Evolutionary conservation across 30 jellyfish, hydroid and myxozoan genomes (phyloP).

Genomic region (Cassiopea andromeda): DNA sequence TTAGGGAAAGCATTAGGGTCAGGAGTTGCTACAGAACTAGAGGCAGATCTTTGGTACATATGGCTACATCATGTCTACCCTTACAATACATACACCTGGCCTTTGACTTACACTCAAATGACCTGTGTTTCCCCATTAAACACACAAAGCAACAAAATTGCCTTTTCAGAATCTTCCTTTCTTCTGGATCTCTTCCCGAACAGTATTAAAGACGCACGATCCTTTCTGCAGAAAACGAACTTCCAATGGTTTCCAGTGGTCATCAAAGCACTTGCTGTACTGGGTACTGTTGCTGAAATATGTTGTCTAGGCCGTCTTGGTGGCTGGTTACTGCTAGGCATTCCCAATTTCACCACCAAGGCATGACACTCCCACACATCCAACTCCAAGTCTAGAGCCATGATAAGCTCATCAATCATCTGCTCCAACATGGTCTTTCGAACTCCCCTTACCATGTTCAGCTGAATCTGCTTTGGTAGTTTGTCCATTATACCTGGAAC

Average conservation of each 20-base stretch:
- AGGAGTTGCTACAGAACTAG: neutral
- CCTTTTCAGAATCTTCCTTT: constrained; percentile 24
- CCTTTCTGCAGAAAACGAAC: neutral
- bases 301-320: neutral
- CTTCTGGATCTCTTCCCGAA: constrained; percentile 11
- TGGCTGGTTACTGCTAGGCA: neutral
- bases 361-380: constrained; percentile 29
- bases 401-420: constrained; percentile 20
- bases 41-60: constrained; percentile 8
- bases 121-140: constrained; percentile 7
- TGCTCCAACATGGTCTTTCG: constrained; percentile 14
- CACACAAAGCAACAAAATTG: constrained; percentile 9
- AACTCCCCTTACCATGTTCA: neutral
- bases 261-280: neutral
- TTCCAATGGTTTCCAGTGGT: neutral
- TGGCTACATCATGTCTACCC: constrained; percentile 30
- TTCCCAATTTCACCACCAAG: neutral
- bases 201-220: neutral
- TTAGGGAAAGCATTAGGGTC: neutral
- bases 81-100: constrained; percentile 21
- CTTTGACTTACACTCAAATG: constrained; percentile 33
- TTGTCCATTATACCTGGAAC: constrained; percentile 32
- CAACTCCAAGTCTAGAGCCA: constrained; percentile 14
- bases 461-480: neutral
- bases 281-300: neutral